Evolutionary conservation across 2,888 invertebrate genomes (phyloP).

Genomic region (Fragum fragum): DNA sequence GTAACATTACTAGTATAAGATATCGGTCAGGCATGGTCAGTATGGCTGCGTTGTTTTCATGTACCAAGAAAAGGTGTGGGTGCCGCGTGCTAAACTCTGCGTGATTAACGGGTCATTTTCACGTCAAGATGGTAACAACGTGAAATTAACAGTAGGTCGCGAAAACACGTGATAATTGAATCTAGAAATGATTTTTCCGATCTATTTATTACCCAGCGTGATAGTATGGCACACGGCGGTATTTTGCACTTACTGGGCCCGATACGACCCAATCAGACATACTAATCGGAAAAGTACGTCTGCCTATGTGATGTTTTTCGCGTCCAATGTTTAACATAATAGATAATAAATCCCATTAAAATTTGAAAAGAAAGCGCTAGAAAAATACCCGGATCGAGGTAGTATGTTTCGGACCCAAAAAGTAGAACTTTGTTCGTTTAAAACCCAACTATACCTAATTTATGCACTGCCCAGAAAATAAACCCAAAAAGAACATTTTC

Average conservation of each 20-base stretch:
- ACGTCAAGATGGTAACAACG: conserved; percentile 1
- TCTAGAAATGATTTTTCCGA: neutral
- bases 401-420: too few relatives aligned
- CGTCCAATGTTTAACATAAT: neutral
- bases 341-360: neutral
- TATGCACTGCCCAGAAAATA: too few relatives aligned
- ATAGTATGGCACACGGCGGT: neutral
- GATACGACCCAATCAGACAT: neutral
- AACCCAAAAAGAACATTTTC: too few relatives aligned
- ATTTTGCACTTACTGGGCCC: neutral
- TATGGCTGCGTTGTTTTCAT: neutral
- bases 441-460: too few relatives aligned
- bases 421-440: too few relatives aligned
- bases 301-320: neutral
- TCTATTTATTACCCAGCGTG: neutral
- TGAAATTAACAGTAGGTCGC: neutral
- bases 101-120: conserved; percentile 22
- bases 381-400: neutral
- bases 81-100: neutral
- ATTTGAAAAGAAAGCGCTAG: neutral
- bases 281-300: conserved; percentile 3
- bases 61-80: neutral
- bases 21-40: neutral
- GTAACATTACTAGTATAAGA: too few relatives aligned
- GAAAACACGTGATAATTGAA: conserved; percentile 24